phyloP scores from a whole-genome alignment of 2,113 vertebrate genomes.

The Glaucomys volans region DNA sequence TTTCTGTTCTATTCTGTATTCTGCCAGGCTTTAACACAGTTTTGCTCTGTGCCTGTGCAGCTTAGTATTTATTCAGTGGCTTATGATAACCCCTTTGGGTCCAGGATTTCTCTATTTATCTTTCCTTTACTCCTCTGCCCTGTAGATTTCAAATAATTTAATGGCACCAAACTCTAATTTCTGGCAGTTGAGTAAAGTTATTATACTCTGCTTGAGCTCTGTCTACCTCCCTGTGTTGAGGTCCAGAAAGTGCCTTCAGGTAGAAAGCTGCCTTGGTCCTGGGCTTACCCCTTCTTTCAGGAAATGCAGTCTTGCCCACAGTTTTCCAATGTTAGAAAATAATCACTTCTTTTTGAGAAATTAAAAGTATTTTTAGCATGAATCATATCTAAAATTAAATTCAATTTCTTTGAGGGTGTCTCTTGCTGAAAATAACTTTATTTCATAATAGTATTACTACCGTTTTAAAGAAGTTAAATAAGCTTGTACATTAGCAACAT shows the following conservation, averaged over 20 bases:
- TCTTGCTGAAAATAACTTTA: constrained; percentile 1
- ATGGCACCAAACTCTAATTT: neutral
- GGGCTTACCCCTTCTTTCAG: neutral
- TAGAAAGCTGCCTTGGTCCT: neutral
- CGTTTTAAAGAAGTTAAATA: constrained; percentile 41
- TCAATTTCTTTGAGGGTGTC: neutral
- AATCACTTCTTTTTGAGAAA: neutral
- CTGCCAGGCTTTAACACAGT: neutral
- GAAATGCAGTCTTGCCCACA: neutral
- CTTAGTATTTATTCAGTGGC: neutral
- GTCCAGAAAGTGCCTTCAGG: neutral
- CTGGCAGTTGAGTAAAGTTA: neutral
- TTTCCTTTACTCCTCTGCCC: neutral
- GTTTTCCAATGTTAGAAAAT: neutral
- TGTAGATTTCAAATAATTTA: neutral
- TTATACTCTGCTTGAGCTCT: neutral
- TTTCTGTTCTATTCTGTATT: neutral
- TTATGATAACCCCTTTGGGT: neutral
- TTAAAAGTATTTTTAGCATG: neutral
- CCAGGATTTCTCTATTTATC: neutral
- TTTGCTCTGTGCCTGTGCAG: neutral
- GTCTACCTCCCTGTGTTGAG: neutral
- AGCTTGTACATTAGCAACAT: neutral
- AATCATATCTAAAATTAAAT: constrained; percentile 37
- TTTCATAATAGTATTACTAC: neutral